A percentile compares a stretch with the other conserved stretches of the same genome.
These are phyloP conservation scores for Chloroceryle aenea DNA, from an alignment of 2,113 vertebrate genomes.

Conservation along the genomic window DNA sequence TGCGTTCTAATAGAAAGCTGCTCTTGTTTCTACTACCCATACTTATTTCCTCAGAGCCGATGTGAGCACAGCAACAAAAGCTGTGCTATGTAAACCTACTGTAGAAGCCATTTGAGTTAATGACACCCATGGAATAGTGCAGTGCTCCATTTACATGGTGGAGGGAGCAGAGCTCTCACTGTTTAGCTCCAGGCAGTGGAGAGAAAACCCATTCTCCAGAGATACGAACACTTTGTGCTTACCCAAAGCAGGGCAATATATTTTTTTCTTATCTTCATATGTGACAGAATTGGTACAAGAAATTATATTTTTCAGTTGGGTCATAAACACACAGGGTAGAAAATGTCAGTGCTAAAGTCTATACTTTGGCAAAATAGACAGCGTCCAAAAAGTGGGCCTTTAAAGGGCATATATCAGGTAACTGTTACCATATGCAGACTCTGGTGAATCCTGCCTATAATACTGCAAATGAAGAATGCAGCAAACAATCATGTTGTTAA, in stretches of 20 bases:
- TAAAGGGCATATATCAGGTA: not conserved
- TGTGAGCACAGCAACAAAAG: not conserved
- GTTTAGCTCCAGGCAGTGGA: not conserved
- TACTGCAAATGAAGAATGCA: not conserved
- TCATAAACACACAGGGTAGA: not conserved
- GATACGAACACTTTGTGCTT: not conserved
- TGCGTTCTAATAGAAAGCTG: not conserved
- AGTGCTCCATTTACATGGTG: not conserved
- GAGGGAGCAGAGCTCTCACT: not conserved
- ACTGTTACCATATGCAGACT: not conserved
- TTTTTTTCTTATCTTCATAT: not conserved
- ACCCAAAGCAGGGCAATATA: not conserved
- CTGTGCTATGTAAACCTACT: not conserved
- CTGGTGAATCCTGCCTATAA: not conserved
- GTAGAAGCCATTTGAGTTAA: not conserved
- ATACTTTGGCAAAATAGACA: not conserved
- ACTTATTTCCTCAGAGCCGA: not conserved
- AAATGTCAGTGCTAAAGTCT: not conserved
- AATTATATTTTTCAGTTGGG: not conserved
- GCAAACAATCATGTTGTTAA: not conserved
- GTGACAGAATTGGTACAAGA: not conserved
- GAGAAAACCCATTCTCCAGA: not conserved
- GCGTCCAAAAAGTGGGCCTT: not conserved
- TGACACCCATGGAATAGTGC: not conserved
- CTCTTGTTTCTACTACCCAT: not conserved